Conservation (phyloP, 2,888 invertebrate species). For the Lydus trimaculatus region DNA sequence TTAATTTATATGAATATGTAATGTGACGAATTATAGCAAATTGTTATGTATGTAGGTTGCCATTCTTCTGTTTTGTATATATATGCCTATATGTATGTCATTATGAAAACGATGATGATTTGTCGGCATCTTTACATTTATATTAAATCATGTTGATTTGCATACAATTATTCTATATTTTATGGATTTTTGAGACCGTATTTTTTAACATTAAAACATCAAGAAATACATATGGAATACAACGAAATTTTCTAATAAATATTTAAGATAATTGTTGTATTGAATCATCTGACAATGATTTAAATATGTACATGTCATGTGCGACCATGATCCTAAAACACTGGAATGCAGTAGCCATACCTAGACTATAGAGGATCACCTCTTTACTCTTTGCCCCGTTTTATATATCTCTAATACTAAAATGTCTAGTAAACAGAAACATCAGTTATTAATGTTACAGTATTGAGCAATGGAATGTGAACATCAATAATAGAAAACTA, state of each 20-base stretch:
- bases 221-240: neutral
- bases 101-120: slow-evolving; percentile 25
- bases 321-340: slow-evolving; percentile 44
- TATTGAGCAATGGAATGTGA: slow-evolving; percentile 10
- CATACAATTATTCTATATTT: slow-evolving; percentile 24
- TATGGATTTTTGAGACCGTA: neutral
- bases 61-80: slow-evolving; percentile 4
- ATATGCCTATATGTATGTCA: slow-evolving; percentile 23
- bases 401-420: neutral
- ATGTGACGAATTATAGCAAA: slow-evolving; percentile 40
- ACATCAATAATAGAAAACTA: neutral
- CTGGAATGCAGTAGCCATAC: slow-evolving; percentile 42
- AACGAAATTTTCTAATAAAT: neutral
- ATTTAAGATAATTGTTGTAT: neutral
- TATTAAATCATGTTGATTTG: slow-evolving; percentile 16
- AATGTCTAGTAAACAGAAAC: neutral
- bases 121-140: slow-evolving; percentile 23
- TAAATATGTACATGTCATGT: slow-evolving; percentile 36
- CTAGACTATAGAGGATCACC: slow-evolving; percentile 34
- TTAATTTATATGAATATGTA: slow-evolving; percentile 40
- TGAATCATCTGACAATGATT: slow-evolving; percentile 30
- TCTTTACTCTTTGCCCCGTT: slow-evolving; percentile 13
- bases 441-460: slow-evolving; percentile 6
- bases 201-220: neutral
- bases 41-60: slow-evolving; percentile 37